Evolutionary conservation across 2,888 invertebrate genomes (phyloP), one percentile per base, ranked within the genome.

Genomic region (Eilema caniola): DNA sequence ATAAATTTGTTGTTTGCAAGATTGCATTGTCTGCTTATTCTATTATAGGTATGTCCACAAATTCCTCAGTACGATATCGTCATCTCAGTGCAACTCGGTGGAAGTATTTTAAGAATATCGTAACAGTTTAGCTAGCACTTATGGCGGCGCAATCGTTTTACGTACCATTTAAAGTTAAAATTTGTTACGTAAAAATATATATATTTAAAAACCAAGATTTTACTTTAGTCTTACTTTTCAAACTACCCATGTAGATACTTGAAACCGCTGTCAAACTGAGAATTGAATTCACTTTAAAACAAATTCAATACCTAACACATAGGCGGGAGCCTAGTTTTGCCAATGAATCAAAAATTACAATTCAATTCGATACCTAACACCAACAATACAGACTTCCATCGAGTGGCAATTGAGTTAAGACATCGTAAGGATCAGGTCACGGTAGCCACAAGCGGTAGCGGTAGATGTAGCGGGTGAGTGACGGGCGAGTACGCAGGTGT

Each of bases 401-500:
- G 53, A 65, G 64, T 53, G 64, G 53, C 64, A 56, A 2, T 28
- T 23, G 53, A 53, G 28, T 47, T 47, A 47, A n/a, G 64, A n/a
- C 25, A n/a, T 28, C n/a, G 5, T 11, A 47, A n/a, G 25, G 20
- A 16, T 14, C 24, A 7, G 33, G 23, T 25, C 14, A 59, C 24
- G 14, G 59, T 16, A 25, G 33, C 2, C 33, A 5, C 7, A 16
- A 16, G 41, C 4, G 14, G 47, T 59, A 25, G 59, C 59, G 24
- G 66, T 37, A 25, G 57, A 16, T 20, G 66, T 53, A 60, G 33
- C 28, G 62, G 64, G 66, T 37, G 37, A 12, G 53, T 53, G 67
- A 64, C 28, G 60, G 60, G 60, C 31, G 68, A 67, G 24, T n/a
- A 53, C 47, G 66, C 79, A 92, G 92, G 98, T 99, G 24, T 97